Base-by-base conservation (phyloP, 2,888 invertebrate genomes). In the Tricholauxania praeusta region DNA sequence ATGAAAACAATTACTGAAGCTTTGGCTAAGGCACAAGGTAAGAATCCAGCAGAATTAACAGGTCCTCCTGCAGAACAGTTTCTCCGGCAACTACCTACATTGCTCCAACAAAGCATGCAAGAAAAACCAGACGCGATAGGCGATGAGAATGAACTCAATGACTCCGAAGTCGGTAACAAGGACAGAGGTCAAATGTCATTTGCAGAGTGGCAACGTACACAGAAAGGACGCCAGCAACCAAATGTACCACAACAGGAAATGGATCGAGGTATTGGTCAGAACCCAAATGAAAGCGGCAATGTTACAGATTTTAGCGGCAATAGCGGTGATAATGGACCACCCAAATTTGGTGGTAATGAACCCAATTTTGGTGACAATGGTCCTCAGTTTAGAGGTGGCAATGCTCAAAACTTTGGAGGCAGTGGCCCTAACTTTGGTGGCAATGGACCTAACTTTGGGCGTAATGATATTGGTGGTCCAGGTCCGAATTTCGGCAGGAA, bases 1-100 rank as follows among this genome's bases (percentile, higher is more conserved):
- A 81, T 86, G 76, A 83, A 83, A 67, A 80, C 81, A 64, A 77
- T 86, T 48, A 81, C 83, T 17, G 81, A 82, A 70, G 86, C 86
- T 0, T 76, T 86, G 68, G 84, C 84, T 17, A 79, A 83, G 59
- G 85, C 80, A 3, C 83, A 84, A 73, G 80, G 78, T 12, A 78
- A 80, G 48, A 79, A 82, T 64, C 28, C 74, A 53, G 55, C 71
- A 59, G 65, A 72, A 22, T 32, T 72, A 5, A 32, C 28, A 12
- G 74, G 63, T 63, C 68, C 71, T 4, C 76, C 75, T 48, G 77
- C 76, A n/a, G 72, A 74, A 57, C 72, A 74, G 15, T 74, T 75
- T 65, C 73, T 78, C 10, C 74, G 76, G n/a, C 72, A 73, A 49
- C 72, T 77, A 72, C 76, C 76, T 5, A 51, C 48, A 32, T 71